Conservation (phyloP, 2,797 vertebrate genomes). For the Paedocypris micromegethes region DNA sequence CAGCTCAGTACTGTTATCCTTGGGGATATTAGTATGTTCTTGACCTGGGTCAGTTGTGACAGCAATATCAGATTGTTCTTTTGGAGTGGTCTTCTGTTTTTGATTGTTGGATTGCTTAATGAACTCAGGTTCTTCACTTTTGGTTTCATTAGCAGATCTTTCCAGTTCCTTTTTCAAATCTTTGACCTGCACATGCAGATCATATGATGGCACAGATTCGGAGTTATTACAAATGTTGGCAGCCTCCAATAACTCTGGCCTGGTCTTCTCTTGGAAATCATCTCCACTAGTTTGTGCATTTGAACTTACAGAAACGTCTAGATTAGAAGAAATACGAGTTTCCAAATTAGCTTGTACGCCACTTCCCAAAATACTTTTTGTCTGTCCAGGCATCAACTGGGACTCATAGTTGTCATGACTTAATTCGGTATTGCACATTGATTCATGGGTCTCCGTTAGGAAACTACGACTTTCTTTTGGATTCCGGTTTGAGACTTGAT, state of each 20-base stretch:
- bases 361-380: conserved; percentile 30
- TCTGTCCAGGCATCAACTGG: conserved; percentile 28
- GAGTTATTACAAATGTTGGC: not conserved
- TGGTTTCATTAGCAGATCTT: conserved; percentile 3
- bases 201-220: conserved; percentile 1
- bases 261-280: conserved; percentile 10
- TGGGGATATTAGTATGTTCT: conserved; percentile 14
- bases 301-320: too few relatives aligned
- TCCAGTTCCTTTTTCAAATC: not conserved
- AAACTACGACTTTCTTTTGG: not conserved
- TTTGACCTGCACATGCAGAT: conserved; percentile 12
- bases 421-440: conserved; percentile 11
- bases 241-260: conserved; percentile 13
- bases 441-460: not conserved
- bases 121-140: not conserved
- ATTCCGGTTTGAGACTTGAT: not conserved
- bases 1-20: conserved; percentile 34
- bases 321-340: conserved; percentile 1
- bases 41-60: conserved; percentile 5
- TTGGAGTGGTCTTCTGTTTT: conserved; percentile 9
- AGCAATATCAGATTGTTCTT: not conserved
- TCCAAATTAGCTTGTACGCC: conserved; percentile 26
- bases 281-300: conserved; percentile 3
- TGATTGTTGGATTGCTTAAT: not conserved
- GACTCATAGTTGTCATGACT: conserved; percentile 3